Evolutionary conservation across 2,797 vertebrate genomes (phyloP).

Genomic region (Alfaro cultratus): DNA sequence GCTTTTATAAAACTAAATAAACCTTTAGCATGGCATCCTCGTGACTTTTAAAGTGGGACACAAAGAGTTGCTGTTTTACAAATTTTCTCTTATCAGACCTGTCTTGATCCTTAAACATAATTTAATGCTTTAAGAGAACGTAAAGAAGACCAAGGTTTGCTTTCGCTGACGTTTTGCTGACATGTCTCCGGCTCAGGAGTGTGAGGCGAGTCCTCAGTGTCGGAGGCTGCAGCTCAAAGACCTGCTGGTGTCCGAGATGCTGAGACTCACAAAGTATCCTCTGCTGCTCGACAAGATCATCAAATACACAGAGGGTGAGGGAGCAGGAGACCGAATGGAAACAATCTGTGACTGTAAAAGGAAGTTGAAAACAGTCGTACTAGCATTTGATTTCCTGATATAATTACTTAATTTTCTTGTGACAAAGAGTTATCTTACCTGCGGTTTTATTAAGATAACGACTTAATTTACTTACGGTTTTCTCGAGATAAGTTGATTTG

Average conservation of each 20-base stretch:
- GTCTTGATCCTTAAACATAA: not conserved
- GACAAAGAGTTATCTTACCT: too few relatives aligned
- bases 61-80: not conserved
- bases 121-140: not conserved
- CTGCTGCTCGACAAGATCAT: slow-evolving; percentile 96
- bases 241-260: slow-evolving; percentile 93
- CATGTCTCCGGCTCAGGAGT: slow-evolving; percentile 80
- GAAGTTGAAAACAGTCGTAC: not conserved
- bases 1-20: not conserved
- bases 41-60: not conserved
- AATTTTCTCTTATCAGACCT: not conserved
- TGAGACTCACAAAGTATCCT: slow-evolving; percentile 95
- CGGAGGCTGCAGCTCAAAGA: slow-evolving; percentile 92
- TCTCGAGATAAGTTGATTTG: too few relatives aligned
- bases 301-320: slow-evolving; percentile 89
- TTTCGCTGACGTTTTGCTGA: not conserved
- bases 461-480: too few relatives aligned
- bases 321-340: not conserved
- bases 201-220: slow-evolving; percentile 91
- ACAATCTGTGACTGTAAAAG: not conserved
- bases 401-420: too few relatives aligned
- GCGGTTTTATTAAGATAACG: too few relatives aligned
- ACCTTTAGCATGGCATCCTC: not conserved
- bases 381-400: too few relatives aligned
- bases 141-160: too few relatives aligned